Conservation (phyloP, 2,113 vertebrate genomes). For the Marmota monax region DNA sequence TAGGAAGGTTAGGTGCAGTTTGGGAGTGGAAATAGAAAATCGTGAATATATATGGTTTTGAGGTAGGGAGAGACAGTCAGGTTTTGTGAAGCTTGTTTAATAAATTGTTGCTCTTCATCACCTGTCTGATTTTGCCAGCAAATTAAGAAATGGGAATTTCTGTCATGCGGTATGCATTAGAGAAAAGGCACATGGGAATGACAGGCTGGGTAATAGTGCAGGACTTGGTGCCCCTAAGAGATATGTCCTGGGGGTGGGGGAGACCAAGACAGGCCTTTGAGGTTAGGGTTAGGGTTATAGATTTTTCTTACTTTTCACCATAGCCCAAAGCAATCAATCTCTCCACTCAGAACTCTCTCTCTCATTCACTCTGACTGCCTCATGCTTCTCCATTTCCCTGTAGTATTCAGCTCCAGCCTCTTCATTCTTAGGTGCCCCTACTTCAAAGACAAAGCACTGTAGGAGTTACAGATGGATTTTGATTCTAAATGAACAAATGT, state of each 20-base stretch:
- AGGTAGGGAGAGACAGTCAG: neutral
- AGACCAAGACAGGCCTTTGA: neutral
- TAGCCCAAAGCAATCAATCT: neutral
- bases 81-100: neutral
- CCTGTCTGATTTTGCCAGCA: neutral
- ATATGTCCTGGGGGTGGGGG: neutral
- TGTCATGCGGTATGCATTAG: neutral
- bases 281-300: too few relatives aligned
- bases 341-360: neutral
- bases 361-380: neutral
- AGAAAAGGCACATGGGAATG: neutral
- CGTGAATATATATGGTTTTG: neutral
- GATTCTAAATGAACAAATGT: neutral
- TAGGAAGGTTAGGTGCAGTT: neutral
- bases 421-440: neutral
- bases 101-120: neutral
- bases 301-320: neutral
- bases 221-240: too few relatives aligned
- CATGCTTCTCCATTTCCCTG: neutral
- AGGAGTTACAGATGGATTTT: neutral
- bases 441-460: neutral
- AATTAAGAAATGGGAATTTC: slow-evolving; percentile 9
- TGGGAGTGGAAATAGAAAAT: neutral
- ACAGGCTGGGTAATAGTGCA: neutral
- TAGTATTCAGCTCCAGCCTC: neutral